phyloP scores from a whole-genome alignment of 2,113 vertebrate genomes.

The Regulus satrapa region DNA sequence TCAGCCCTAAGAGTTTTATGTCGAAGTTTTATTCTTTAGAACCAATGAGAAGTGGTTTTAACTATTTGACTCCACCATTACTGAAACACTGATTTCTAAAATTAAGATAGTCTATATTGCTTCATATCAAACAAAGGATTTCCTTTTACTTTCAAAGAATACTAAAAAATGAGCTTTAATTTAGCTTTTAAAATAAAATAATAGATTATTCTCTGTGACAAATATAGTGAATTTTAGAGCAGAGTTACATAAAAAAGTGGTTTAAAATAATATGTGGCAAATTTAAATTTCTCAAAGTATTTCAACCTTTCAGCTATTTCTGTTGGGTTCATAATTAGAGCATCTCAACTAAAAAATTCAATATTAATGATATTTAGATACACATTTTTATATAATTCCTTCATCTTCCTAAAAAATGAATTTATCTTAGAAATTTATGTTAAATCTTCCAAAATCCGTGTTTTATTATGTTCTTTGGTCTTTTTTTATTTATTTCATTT shows the following conservation, averaged over 20 bases:
- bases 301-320: not conserved
- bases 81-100: not conserved
- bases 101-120: not conserved
- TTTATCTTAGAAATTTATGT: not conserved
- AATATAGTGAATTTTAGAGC: not conserved
- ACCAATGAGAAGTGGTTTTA: not conserved
- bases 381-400: not conserved
- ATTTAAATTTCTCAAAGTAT: not conserved
- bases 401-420: not conserved
- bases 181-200: not conserved
- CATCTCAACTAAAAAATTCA: not conserved
- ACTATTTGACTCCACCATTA: not conserved
- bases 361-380: not conserved
- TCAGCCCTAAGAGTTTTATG: not conserved
- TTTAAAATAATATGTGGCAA: not conserved
- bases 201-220: not conserved
- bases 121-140: not conserved
- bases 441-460: not conserved
- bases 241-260: not conserved
- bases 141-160: not conserved
- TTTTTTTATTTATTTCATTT: not conserved
- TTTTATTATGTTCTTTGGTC: accelerated
- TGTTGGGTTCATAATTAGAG: not conserved
- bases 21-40: not conserved
- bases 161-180: not conserved